Evolutionary conservation across 2,888 invertebrate species (phyloP), one percentile per base, ranked within the genome.

Genomic region (Trichogramma evanescens): DNA sequence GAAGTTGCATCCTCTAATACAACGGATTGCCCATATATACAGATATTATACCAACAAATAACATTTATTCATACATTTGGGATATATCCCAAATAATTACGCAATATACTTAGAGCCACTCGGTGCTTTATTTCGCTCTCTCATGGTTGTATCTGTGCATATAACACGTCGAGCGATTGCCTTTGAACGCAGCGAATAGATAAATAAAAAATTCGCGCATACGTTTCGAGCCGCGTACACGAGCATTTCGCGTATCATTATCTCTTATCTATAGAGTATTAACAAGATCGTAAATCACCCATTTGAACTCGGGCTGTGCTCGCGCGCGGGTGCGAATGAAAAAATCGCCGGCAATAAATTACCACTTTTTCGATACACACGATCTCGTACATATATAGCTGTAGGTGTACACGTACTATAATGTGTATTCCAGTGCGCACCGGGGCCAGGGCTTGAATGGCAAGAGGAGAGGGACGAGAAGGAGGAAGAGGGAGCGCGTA

Each of bases 211-310:
- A 53, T 60, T 50, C 50, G 13, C 13, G 58, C 62, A 56, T 56
- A 58, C 56, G 50, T 62, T 53, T 40, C 44, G 49, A 52, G 48
- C 42, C 13, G 13, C 13, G 13, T 13, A 13, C 13, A 13, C 40
- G 45, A 56, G 50, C 48, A 52, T 60, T 61, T 54, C 60, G 41
- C 54, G 61, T 61, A 63, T 61, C 63, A 63, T 61, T 63, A 63
- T 63, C 61, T 61, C 58, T 63, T 63, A 63, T 61, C 63, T 63
- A 42, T 54, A 43, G 13, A 13, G 58, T 56, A 61, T 63, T 63
- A 63, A 63, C 63, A 61, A 63, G 61, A 55, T 58, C 63, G 63
- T 60, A 63, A 61, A 61, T 61, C 56, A 61, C 63, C 53, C 13
- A 44, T 6, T 54, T 13, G 13, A 13, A 13, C 13, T 13, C 13